Conservation (phyloP, 2,797 vertebrate species). For the Eurystomus glaucurus region DNA sequence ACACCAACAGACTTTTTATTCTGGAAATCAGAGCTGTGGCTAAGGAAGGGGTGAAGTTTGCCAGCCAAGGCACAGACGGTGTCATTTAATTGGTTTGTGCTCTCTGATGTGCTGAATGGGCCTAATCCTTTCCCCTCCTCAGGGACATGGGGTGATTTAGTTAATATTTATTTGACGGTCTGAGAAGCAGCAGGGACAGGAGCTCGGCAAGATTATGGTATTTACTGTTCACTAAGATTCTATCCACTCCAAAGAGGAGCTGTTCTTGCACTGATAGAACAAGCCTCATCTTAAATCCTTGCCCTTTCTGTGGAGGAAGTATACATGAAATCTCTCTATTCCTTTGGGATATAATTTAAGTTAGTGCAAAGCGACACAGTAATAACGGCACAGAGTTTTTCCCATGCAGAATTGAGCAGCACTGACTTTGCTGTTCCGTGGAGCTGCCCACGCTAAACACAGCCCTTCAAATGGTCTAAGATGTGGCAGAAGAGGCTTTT, state of each 20-base stretch:
- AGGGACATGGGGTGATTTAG: fast-evolving
- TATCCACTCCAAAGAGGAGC: background rate
- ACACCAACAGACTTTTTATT: fast-evolving
- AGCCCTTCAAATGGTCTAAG: background rate
- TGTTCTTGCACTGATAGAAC: background rate
- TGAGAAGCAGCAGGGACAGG: background rate
- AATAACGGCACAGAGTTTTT: background rate
- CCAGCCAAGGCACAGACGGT: background rate
- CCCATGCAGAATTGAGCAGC: background rate
- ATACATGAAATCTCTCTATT: background rate
- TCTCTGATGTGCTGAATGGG: background rate
- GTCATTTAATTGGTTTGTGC: background rate
- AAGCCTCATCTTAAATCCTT: background rate
- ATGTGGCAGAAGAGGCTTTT: background rate
- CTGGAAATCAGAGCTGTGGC: background rate
- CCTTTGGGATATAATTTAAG: background rate
- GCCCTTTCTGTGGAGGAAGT: background rate
- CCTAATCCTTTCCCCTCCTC: background rate
- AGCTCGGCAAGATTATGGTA: background rate
- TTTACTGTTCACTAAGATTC: background rate
- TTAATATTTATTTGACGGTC: background rate
- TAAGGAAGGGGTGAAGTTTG: background rate
- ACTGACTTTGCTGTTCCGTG: background rate
- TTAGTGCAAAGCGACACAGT: background rate
- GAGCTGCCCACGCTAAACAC: background rate